Conservation (phyloP, 2,113 vertebrate species). For the Nesogale talazaci region DNA sequence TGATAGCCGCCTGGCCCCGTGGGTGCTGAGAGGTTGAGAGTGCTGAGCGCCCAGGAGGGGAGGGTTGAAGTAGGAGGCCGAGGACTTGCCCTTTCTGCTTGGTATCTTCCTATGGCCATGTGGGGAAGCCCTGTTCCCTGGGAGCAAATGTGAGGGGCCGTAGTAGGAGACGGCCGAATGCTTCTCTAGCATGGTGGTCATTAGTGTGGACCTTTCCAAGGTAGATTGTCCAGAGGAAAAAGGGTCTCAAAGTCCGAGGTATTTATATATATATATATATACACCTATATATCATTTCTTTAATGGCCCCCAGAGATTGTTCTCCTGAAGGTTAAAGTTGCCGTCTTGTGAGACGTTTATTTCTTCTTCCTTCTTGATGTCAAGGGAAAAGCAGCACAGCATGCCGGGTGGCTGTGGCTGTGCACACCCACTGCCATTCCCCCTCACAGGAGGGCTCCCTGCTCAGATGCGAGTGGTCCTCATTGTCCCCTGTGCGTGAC, state of each 20-base stretch:
- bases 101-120: neutral
- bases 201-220: neutral
- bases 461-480: neutral
- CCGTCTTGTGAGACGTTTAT: neutral
- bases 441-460: neutral
- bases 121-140: neutral
- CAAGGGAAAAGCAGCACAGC: neutral
- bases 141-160: neutral
- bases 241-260: neutral
- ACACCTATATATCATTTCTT: neutral
- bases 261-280: too few relatives aligned
- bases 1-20: neutral
- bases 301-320: neutral
- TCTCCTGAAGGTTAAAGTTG: neutral
- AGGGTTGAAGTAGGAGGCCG: neutral
- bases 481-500: neutral
- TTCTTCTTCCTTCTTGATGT: neutral
- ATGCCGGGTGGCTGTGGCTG: neutral
- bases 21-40: too few relatives aligned
- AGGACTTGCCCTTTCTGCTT: neutral
- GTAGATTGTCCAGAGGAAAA: neutral
- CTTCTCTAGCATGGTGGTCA: neutral
- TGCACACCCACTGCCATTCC: too few relatives aligned
- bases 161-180: neutral
- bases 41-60: neutral